Percentiles rank a stretch among this genome's conserved stretches.
phyloP scores from a whole-genome alignment of 2,888 invertebrate species.

The Pammene aurita region DNA sequence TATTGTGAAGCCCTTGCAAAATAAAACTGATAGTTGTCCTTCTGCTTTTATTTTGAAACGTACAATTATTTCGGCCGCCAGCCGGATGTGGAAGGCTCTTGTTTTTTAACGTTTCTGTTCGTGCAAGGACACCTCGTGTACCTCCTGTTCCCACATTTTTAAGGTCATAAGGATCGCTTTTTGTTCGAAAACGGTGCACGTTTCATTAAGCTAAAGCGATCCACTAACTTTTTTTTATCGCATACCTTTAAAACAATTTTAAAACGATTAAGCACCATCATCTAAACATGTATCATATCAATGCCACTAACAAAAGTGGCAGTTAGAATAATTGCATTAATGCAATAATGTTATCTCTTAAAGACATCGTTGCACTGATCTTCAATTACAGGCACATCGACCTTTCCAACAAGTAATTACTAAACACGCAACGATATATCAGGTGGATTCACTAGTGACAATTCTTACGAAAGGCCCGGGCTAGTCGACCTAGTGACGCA shows the following conservation, averaged over 20 bases:
- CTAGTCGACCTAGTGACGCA: slow-evolving; percentile 59
- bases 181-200: slow-evolving; percentile 44
- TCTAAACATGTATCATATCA: slow-evolving; percentile 28
- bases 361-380: slow-evolving; percentile 55
- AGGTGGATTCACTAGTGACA: slow-evolving; percentile 59
- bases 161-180: slow-evolving; percentile 55
- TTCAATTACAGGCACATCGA: slow-evolving; percentile 59
- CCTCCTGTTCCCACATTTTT: slow-evolving; percentile 63
- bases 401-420: slow-evolving; percentile 68
- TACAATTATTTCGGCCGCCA: slow-evolving; percentile 42
- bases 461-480: slow-evolving; percentile 62
- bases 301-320: slow-evolving; percentile 42
- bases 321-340: slow-evolving; percentile 47
- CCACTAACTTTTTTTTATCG: not conserved
- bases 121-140: slow-evolving; percentile 64
- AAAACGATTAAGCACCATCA: slow-evolving; percentile 22
- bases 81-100: slow-evolving; percentile 65
- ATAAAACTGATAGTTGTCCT: slow-evolving; percentile 11
- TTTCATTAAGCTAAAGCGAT: not conserved
- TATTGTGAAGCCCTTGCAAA: slow-evolving; percentile 9
- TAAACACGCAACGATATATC: slow-evolving; percentile 65
- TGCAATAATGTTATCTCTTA: slow-evolving; percentile 48
- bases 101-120: slow-evolving; percentile 53
- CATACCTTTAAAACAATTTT: not conserved
- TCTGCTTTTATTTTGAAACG: slow-evolving; percentile 24